Percentiles rank a stretch among this genome's conserved stretches.
Evolutionary conservation across 2,113 vertebrate species (phyloP).

Genomic region (Takifugu flavidus): DNA sequence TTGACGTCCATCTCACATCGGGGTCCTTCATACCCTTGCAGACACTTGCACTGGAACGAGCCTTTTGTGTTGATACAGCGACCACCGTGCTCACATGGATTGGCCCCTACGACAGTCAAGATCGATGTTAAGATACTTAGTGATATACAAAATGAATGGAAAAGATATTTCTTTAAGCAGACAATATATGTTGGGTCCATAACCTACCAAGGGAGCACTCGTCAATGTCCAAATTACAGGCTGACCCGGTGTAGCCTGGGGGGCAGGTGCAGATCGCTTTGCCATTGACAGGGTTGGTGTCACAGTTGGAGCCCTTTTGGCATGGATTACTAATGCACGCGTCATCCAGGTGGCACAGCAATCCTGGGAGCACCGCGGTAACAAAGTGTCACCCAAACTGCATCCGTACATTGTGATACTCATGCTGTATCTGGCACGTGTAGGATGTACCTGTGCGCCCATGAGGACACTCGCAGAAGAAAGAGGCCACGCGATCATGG

Average conservation of each 20-base stretch:
- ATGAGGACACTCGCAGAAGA: conserved; percentile 95
- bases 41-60: conserved; percentile 92
- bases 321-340: conserved; percentile 98
- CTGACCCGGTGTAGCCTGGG: conserved; percentile 87
- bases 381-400: not conserved
- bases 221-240: conserved; percentile 92
- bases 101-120: conserved; percentile 78
- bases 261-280: conserved; percentile 97
- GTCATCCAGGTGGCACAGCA: conserved; percentile 91
- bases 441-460: conserved; percentile 83
- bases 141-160: not conserved
- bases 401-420: not conserved
- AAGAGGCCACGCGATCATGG: conserved; percentile 92
- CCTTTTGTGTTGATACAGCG: conserved; percentile 95
- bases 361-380: conserved; percentile 67
- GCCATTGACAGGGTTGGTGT: conserved; percentile 96
- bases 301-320: conserved; percentile 94
- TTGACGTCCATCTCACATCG: conserved; percentile 95
- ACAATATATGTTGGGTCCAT: not conserved
- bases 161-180: not conserved
- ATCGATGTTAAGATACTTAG: not conserved
- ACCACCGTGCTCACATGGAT: conserved; percentile 92
- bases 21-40: conserved; percentile 88
- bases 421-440: not conserved
- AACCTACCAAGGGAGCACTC: conserved; percentile 88